phyloP scores from a whole-genome alignment of 2,888 invertebrate species.

The Zele albiditarsus region DNA sequence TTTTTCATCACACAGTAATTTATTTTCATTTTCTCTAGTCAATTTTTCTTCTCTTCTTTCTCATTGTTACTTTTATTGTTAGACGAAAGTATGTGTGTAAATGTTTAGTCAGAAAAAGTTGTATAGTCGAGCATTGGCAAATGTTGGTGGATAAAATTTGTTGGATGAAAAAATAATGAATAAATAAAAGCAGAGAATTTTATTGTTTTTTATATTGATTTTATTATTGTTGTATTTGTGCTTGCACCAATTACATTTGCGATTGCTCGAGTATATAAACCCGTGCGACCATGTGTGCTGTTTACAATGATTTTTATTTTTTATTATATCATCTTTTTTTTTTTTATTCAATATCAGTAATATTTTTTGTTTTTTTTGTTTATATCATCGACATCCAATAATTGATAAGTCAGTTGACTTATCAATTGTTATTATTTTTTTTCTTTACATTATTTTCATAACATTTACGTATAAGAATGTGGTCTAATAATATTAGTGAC shows the following conservation, averaged over 20 bases:
- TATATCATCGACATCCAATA: not conserved
- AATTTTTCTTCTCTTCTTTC: conserved; percentile 18
- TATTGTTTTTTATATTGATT: conserved; percentile 10
- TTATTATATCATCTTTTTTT: conserved; percentile 47
- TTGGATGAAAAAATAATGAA: not conserved
- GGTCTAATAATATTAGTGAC: conserved; percentile 54
- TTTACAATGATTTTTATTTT: conserved; percentile 57
- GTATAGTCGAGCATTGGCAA: conserved; percentile 64
- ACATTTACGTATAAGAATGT: conserved; percentile 34
- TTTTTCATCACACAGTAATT: conserved; percentile 4
- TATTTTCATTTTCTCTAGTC: not conserved
- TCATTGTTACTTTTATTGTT: not conserved
- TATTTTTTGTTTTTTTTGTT: conserved; percentile 42
- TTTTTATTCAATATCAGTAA: conserved; percentile 33
- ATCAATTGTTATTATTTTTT: conserved; percentile 16
- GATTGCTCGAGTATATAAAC: conserved; percentile 63
- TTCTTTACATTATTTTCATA: conserved; percentile 27
- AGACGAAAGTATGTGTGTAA: not conserved
- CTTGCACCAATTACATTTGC: conserved; percentile 46
- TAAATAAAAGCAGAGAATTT: conserved; percentile 7
- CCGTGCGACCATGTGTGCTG: conserved; percentile 58
- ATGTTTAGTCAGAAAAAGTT: conserved; percentile 48
- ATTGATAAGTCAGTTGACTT: not conserved
- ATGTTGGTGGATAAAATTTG: conserved; percentile 34
- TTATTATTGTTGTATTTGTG: conserved; percentile 7